Percentiles rank a stretch among this genome's conserved stretches.
Conservation (phyloP, 1,140 invertebrate species). For the Dendroctonus ponderosae region DNA sequence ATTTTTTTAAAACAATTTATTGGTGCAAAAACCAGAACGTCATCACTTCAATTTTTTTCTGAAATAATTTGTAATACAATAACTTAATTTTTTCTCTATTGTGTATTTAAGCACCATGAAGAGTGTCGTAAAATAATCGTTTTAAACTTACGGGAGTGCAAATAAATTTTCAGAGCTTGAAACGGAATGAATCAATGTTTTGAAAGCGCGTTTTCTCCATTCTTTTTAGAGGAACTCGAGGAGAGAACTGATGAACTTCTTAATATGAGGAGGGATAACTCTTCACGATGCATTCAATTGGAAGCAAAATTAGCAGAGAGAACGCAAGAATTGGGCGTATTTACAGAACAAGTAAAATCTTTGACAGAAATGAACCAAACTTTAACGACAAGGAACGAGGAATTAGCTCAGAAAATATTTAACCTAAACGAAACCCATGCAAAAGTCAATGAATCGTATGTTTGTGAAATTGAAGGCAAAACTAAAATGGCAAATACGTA, state of each 20-base stretch:
- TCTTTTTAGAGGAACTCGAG: slow-evolving; percentile 64
- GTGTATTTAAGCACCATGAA: too few species aligned
- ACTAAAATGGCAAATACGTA: slow-evolving; percentile 81
- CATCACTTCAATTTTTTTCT: too few species aligned
- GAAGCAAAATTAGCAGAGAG: slow-evolving; percentile 76
- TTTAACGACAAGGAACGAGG: slow-evolving; percentile 68
- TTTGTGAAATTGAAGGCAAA: slow-evolving; percentile 81
- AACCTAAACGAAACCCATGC: slow-evolving; percentile 72
- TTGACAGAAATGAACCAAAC: slow-evolving; percentile 67
- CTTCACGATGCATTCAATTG: slow-evolving; percentile 66
- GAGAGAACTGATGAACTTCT: slow-evolving; percentile 74
- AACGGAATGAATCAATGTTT: too few species aligned
- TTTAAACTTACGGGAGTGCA: too few species aligned
- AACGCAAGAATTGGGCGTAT: slow-evolving; percentile 72
- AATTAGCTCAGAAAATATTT: slow-evolving; percentile 69
- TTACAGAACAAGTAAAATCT: slow-evolving; percentile 62
- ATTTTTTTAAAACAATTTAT: too few species aligned
- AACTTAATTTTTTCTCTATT: neutral
- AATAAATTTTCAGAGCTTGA: too few species aligned
- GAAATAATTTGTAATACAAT: too few species aligned
- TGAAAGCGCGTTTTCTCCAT: neutral
- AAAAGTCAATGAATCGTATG: slow-evolving; percentile 76
- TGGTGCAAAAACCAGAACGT: too few species aligned
- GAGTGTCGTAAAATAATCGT: too few species aligned
- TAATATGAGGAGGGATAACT: slow-evolving; percentile 71